Conservation (phyloP, 2,888 invertebrate species). For the Silvanus unidentatus region DNA sequence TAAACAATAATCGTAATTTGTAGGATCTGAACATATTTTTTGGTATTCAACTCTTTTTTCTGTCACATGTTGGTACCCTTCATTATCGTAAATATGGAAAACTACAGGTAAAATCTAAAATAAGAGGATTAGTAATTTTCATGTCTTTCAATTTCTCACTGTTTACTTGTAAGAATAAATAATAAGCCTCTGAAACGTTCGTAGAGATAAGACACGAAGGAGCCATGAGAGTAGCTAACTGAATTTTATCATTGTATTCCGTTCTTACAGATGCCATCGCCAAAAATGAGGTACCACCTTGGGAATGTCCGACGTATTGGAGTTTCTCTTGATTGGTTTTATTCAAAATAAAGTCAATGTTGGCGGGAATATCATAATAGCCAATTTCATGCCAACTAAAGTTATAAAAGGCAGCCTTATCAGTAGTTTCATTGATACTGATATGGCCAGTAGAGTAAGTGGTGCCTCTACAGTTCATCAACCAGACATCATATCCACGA, state of each 20-base stretch:
- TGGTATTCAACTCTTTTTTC: too few relatives aligned
- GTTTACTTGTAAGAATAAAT: too few relatives aligned
- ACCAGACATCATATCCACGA: conserved; percentile 70
- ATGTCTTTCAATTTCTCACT: too few relatives aligned
- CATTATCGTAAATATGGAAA: too few relatives aligned
- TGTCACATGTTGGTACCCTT: too few relatives aligned
- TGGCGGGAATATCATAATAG: conserved; percentile 67
- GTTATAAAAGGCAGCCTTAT: conserved; percentile 51
- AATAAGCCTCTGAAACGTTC: too few relatives aligned
- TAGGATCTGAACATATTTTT: too few relatives aligned
- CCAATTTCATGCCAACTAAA: conserved; percentile 81
- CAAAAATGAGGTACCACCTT: conserved; percentile 63
- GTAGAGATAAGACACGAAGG: conserved; percentile 58
- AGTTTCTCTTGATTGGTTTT: conserved; percentile 54
- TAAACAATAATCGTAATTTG: too few relatives aligned
- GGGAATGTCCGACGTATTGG: conserved; percentile 74
- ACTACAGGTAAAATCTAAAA: too few relatives aligned
- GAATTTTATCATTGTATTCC: conserved; percentile 58
- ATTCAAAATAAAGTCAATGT: conserved; percentile 62
- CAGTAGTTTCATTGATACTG: conserved; percentile 43
- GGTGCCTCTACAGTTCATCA: conserved; percentile 76
- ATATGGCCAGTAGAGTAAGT: conserved; percentile 57
- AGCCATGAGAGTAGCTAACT: conserved; percentile 58
- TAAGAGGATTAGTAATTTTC: too few relatives aligned
- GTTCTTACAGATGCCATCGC: conserved; percentile 59